phyloP scores from a whole-genome alignment of 2,113 vertebrate genomes.

The Hiodon tergisus region DNA sequence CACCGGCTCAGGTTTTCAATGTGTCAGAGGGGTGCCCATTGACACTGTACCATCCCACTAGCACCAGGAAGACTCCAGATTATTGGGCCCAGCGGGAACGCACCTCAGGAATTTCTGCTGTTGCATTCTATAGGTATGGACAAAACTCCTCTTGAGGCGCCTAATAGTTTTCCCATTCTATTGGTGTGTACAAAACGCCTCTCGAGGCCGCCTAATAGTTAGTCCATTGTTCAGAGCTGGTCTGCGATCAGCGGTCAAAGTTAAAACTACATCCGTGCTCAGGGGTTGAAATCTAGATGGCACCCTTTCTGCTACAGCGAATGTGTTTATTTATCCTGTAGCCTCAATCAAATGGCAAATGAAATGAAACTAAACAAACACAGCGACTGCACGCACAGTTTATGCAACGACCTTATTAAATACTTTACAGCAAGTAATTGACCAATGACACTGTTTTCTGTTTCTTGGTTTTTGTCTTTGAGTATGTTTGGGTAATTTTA shows the following conservation, averaged over 20 bases:
- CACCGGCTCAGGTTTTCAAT: conserved; percentile 41
- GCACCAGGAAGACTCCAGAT: conserved; percentile 45
- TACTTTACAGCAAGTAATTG: neutral
- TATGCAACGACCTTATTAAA: neutral
- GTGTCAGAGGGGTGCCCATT: conserved; percentile 46
- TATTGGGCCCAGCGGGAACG: conserved; percentile 54
- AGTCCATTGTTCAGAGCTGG: conserved; percentile 17
- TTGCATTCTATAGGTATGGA: conserved; percentile 40
- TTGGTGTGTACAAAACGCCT: conserved; percentile 35
- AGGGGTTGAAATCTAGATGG: neutral
- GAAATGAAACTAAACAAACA: too few species aligned
- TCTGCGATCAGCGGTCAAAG: neutral
- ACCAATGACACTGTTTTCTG: neutral
- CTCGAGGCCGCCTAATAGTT: conserved; percentile 35
- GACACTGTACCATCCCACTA: conserved; percentile 36
- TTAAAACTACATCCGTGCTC: neutral
- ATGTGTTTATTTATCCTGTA: neutral
- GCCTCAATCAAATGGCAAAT: neutral
- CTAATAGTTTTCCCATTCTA: neutral
- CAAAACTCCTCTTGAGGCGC: conserved; percentile 21
- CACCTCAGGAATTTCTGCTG: conserved; percentile 47
- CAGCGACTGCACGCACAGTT: neutral
- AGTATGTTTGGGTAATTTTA: too few species aligned
- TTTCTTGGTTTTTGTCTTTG: too few species aligned
- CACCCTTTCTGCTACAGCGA: neutral